Conservation (phyloP, 2,888 invertebrate species). For the Caenorhabditis sp. region DNA sequence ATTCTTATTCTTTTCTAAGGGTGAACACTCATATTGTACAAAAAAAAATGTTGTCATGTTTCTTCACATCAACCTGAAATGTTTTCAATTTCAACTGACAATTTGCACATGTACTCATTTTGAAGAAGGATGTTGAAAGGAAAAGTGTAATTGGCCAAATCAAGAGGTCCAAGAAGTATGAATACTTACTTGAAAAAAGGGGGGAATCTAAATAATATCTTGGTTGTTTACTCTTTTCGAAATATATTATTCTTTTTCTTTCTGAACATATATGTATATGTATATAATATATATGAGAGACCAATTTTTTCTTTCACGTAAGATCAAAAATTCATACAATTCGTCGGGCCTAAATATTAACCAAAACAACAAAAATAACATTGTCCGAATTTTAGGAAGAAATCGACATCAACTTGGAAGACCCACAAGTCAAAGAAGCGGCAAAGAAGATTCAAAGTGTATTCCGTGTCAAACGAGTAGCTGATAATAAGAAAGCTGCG, state of each 20-base stretch:
- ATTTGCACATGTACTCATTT: no score
- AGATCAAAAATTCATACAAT: neutral
- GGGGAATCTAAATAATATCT: neutral
- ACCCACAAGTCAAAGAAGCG: slow-evolving; percentile 55
- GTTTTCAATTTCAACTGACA: no score
- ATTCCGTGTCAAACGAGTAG: slow-evolving; percentile 41
- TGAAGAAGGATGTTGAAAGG: no score
- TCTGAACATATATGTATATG: neutral
- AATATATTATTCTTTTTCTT: neutral
- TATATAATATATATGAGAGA: neutral
- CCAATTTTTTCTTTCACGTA: neutral
- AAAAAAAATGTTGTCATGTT: no score
- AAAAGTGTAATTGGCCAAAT: neutral
- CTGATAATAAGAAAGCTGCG: slow-evolving; percentile 17
- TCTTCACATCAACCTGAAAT: no score
- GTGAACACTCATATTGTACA: no score
- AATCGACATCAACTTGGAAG: slow-evolving; percentile 57
- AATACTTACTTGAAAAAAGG: neutral
- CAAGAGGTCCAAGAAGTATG: neutral
- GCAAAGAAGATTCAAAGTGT: slow-evolving; percentile 59
- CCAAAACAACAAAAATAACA: neutral
- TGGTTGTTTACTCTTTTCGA: neutral
- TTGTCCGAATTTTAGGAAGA: slow-evolving; percentile 21
- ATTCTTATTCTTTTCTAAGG: no score
- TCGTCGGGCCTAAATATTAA: neutral